Percentiles rank a stretch among this genome's conserved stretches.
Conservation (phyloP, 2,888 invertebrate species). For the Drosophila anceps region DNA sequence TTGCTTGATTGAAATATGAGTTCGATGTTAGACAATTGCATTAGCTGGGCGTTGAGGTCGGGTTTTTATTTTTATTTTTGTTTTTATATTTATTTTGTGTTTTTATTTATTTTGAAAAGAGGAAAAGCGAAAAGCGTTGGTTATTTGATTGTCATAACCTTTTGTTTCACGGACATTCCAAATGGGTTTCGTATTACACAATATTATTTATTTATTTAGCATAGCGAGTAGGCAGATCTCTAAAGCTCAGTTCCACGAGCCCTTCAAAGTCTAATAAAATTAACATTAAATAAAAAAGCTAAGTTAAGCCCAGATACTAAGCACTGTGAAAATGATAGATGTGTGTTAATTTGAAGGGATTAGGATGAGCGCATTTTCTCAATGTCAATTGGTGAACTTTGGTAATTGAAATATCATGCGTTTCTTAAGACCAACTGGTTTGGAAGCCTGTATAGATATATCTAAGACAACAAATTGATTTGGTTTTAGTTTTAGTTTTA, state of each 20-base stretch:
- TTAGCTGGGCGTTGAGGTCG: constrained; percentile 50
- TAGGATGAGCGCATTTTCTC: constrained; percentile 29
- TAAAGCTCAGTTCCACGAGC: constrained; percentile 8
- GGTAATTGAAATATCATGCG: constrained; percentile 30
- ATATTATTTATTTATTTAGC: constrained; percentile 34
- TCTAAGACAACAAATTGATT: not conserved
- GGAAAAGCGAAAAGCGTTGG: constrained; percentile 52
- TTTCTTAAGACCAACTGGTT: not conserved
- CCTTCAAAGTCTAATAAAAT: constrained; percentile 20
- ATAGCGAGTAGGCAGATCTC: constrained; percentile 36
- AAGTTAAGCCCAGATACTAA: constrained; percentile 20
- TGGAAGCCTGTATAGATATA: not conserved
- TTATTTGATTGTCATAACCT: constrained; percentile 38
- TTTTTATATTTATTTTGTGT: not conserved
- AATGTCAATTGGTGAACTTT: constrained; percentile 40
- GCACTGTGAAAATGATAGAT: constrained; percentile 38
- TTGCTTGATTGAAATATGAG: constrained; percentile 40
- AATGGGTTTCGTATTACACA: constrained; percentile 48
- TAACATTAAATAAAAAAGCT: constrained; percentile 4
- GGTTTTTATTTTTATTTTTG: constrained; percentile 10
- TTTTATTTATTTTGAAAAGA: constrained; percentile 24
- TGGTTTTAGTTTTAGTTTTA: not conserved
- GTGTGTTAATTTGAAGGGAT: constrained; percentile 48
- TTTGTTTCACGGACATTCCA: constrained; percentile 54
- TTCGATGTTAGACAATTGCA: constrained; percentile 46